Evolutionary conservation across 2,113 vertebrate species (phyloP).

Genomic region (Scophthalmus maximus): DNA sequence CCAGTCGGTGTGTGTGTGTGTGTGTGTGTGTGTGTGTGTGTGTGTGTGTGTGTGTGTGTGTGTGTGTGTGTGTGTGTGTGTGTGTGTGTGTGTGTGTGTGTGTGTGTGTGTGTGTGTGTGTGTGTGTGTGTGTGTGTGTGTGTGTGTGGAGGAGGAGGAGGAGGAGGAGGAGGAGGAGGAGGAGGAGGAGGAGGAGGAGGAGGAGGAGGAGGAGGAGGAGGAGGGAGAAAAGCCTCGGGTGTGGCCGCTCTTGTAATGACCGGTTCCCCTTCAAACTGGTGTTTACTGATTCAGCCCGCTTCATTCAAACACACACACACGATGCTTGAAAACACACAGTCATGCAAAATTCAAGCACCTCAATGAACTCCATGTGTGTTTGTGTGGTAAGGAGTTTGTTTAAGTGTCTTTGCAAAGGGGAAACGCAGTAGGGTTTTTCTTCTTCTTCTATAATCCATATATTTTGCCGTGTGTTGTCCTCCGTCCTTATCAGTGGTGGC

Average conservation of each 20-base stretch:
- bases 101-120: too few species aligned
- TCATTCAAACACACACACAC: conserved; percentile 59
- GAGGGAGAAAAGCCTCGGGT: conserved; percentile 47
- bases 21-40: not conserved
- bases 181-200: conserved; percentile 21
- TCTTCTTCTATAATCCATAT: not conserved
- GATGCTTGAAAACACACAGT: conserved; percentile 42
- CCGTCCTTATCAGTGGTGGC: not conserved
- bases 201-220: not conserved
- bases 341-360: conserved; percentile 2
- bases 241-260: conserved; percentile 71
- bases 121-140: not conserved
- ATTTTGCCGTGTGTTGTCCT: not conserved
- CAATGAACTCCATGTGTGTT: not conserved
- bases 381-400: not conserved
- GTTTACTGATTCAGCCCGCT: conserved; percentile 63
- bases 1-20: not conserved
- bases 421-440: not conserved
- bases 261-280: conserved; percentile 63
- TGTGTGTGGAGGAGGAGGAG: not conserved
- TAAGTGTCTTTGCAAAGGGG: not conserved
- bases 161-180: too few species aligned
- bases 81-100: not conserved
- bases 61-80: not conserved
- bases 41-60: not conserved